Conservation (phyloP, 1,140 invertebrate genomes). For the Bombus polaris region DNA sequence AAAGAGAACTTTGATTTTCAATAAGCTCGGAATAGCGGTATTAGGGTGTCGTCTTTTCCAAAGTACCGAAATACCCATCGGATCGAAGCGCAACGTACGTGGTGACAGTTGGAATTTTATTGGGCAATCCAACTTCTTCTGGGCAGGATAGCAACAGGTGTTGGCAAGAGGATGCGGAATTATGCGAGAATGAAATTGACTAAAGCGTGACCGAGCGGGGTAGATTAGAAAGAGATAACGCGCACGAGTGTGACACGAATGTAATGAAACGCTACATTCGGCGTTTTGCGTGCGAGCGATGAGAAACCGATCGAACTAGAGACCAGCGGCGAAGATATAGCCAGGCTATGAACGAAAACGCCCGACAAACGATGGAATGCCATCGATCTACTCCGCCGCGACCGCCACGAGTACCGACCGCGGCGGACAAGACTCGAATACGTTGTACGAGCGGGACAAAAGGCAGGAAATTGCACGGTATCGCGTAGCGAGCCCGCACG, state of each 20-base stretch:
- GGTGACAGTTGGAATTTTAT: slow-evolving; percentile 53
- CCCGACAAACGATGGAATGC: background rate
- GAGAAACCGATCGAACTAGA: background rate
- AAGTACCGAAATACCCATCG: background rate
- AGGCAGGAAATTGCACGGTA: slow-evolving; percentile 16
- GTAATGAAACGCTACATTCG: background rate
- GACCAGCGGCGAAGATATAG: background rate
- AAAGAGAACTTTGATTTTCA: background rate
- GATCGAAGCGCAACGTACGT: background rate
- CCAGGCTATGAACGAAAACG: too few relatives aligned
- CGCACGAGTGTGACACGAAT: background rate
- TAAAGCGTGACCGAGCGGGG: background rate
- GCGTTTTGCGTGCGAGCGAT: background rate
- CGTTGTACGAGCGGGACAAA: slow-evolving; percentile 18
- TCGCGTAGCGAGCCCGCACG: background rate
- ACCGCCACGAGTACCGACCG: too few relatives aligned
- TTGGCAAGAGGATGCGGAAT: slow-evolving; percentile 25
- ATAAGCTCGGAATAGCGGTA: background rate
- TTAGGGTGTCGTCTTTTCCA: background rate
- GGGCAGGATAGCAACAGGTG: slow-evolving; percentile 51
- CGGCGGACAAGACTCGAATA: background rate
- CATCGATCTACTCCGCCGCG: background rate
- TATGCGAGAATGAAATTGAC: slow-evolving; percentile 21
- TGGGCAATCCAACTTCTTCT: slow-evolving; percentile 48
- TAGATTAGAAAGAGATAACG: slow-evolving; percentile 18